Conservation (phyloP, 1,140 invertebrate genomes). For the Ladona fulva region DNA sequence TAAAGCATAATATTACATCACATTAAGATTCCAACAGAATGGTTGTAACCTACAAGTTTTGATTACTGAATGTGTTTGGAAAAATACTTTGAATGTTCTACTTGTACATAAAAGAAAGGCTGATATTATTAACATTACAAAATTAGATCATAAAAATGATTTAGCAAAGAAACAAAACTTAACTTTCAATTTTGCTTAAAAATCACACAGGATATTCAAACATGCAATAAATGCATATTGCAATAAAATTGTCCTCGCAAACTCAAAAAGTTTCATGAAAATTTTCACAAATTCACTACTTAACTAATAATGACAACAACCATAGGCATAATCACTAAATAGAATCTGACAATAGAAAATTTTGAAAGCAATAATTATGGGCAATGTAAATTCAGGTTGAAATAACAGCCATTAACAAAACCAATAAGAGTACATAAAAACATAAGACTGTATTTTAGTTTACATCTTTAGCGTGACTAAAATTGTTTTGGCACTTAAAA, state of each 20-base stretch:
- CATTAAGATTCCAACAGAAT: not conserved
- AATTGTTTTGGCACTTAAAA: conserved; percentile 10
- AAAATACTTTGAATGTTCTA: no score
- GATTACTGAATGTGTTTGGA: no score
- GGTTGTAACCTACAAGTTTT: not conserved
- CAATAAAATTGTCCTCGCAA: not conserved
- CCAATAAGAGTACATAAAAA: conserved; percentile 10
- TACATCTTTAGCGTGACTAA: not conserved
- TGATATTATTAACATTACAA: not conserved
- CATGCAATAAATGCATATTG: not conserved
- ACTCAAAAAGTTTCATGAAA: not conserved
- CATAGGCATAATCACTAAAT: not conserved
- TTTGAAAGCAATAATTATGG: not conserved
- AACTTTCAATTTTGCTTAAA: not conserved
- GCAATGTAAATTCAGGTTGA: not conserved
- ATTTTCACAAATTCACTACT: not conserved
- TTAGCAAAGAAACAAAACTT: not conserved
- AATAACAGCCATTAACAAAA: not conserved
- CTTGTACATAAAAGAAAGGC: not conserved
- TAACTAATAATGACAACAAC: not conserved
- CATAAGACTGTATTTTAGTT: not conserved
- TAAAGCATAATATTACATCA: not conserved
- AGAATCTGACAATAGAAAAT: not conserved
- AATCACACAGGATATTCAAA: not conserved
- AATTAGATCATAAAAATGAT: not conserved